Conservation (phyloP, 2,888 invertebrate genomes). For the Orthosia gracilis region DNA sequence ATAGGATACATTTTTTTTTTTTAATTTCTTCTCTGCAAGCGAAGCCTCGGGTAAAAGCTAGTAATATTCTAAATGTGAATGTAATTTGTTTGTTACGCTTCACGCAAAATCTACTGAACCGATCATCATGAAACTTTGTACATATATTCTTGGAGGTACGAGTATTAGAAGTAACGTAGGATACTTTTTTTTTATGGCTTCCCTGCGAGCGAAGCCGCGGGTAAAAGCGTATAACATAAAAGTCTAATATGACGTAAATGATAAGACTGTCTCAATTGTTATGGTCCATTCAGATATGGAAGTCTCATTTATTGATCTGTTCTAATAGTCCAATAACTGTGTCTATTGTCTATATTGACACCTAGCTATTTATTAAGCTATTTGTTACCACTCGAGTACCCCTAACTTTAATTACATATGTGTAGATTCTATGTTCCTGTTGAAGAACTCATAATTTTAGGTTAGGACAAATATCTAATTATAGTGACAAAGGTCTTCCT, state of each 20-base stretch:
- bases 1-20: no score
- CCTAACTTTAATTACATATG: background rate
- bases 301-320: slow-evolving; percentile 29
- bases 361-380: background rate
- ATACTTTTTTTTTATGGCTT: no score
- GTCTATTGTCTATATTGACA: slow-evolving; percentile 2
- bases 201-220: no score
- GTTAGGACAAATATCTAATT: background rate
- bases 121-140: no score
- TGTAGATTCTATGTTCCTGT: background rate
- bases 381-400: background rate
- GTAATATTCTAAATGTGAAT: no score
- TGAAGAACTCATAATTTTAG: background rate
- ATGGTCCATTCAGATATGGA: slow-evolving; percentile 45
- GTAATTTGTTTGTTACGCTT: no score
- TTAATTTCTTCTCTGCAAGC: no score
- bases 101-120: no score
- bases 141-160: no score
- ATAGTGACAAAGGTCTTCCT: background rate
- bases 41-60: no score
- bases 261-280: slow-evolving; percentile 47
- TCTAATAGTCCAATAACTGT: slow-evolving; percentile 21
- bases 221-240: no score
- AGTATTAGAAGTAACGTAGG: no score
- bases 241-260: slow-evolving; percentile 36